Conservation (phyloP, 2,797 vertebrate species). For the Naso thynnoides region DNA sequence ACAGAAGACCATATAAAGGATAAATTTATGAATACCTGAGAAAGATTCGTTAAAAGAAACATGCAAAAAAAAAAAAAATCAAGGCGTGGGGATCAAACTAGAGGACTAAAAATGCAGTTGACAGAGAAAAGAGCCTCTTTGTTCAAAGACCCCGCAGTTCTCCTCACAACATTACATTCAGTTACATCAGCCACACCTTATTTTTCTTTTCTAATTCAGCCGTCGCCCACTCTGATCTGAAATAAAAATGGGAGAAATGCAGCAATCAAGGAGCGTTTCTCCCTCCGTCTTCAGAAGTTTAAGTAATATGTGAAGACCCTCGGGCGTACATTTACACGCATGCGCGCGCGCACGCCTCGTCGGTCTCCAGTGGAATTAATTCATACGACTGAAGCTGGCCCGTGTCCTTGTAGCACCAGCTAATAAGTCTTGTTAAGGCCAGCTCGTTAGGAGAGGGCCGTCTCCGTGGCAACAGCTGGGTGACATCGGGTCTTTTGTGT, state of each 20-base stretch:
- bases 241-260: slow-evolving; percentile 50
- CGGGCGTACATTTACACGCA: slow-evolving; percentile 10
- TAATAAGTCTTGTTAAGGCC: slow-evolving; percentile 75
- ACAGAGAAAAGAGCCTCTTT: slow-evolving; percentile 56
- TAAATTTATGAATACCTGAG: slow-evolving; percentile 72
- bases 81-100: slow-evolving; percentile 34
- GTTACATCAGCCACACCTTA: slow-evolving; percentile 78
- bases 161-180: slow-evolving; percentile 75
- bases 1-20: slow-evolving; percentile 20
- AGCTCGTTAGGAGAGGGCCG: slow-evolving; percentile 62
- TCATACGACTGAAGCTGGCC: slow-evolving; percentile 45
- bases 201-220: slow-evolving; percentile 47
- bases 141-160: slow-evolving; percentile 57
- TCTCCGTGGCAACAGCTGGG: slow-evolving; percentile 73
- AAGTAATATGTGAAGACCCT: slow-evolving; percentile 54
- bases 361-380: slow-evolving; percentile 33
- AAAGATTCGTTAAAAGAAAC: slow-evolving; percentile 47
- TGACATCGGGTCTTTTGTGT: slow-evolving; percentile 57
- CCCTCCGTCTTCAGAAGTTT: slow-evolving; percentile 43
- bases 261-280: slow-evolving; percentile 48
- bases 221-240: slow-evolving; percentile 51
- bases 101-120: slow-evolving; percentile 36
- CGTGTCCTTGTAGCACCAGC: slow-evolving; percentile 62
- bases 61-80: slow-evolving; percentile 24
- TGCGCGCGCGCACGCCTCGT: not conserved